Conservation (phyloP, 2,797 vertebrate genomes). For the Anisognathus igniventris region DNA sequence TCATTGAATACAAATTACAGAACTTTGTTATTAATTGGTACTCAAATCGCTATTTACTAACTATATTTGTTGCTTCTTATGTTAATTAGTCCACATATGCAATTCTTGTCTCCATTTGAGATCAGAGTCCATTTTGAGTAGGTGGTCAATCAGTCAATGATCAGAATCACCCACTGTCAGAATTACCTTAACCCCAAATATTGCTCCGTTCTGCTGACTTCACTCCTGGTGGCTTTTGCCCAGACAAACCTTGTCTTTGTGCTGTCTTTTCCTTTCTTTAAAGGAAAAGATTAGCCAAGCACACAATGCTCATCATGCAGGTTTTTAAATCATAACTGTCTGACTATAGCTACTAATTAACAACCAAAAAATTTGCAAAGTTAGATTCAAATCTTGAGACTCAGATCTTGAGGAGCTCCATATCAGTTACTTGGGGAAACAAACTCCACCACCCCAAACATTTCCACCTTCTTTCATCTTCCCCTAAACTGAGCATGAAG, state of each 20-base stretch:
- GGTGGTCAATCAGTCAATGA: no score
- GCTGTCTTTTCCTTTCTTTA: not conserved
- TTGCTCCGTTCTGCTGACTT: not conserved
- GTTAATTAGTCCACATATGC: not conserved
- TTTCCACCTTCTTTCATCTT: not conserved
- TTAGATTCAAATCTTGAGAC: not conserved
- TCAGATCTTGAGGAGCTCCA: not conserved
- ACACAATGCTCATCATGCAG: not conserved
- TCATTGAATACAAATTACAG: not conserved
- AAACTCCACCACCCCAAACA: not conserved
- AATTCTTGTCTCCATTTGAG: not conserved
- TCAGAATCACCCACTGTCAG: rapidly evolving
- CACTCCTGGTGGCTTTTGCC: not conserved
- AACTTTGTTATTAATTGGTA: not conserved
- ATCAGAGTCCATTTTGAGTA: not conserved
- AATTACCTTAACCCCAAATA: not conserved
- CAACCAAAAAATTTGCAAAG: not conserved
- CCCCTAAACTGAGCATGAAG: not conserved
- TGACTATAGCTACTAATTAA: not conserved
- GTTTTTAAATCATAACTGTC: not conserved
- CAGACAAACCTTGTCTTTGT: not conserved
- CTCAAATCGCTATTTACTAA: not conserved
- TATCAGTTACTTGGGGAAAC: not conserved
- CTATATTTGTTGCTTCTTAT: not conserved
- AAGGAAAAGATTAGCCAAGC: not conserved